These are phyloP conservation scores for Cenopis cana DNA, from an alignment of 2,888 invertebrate species.

Conservation along the genomic window DNA sequence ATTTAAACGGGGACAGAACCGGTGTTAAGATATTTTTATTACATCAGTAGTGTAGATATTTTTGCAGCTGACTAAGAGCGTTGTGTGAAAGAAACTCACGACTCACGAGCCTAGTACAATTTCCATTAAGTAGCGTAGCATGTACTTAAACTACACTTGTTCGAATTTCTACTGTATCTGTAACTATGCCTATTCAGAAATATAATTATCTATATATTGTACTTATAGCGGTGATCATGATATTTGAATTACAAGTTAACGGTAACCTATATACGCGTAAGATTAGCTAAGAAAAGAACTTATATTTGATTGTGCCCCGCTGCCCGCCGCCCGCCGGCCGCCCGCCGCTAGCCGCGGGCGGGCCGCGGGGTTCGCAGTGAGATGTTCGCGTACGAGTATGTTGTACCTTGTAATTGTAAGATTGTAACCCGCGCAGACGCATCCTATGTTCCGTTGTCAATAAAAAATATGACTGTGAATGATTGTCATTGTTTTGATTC, in stretches of 20 bases:
- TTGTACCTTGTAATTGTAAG: slow-evolving; percentile 52
- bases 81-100: slow-evolving; percentile 23
- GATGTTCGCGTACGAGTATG: slow-evolving; percentile 43
- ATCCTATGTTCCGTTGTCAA: slow-evolving; percentile 75
- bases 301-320: slow-evolving; percentile 20
- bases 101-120: slow-evolving; percentile 6
- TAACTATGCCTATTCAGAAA: slow-evolving; percentile 20
- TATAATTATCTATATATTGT: slow-evolving; percentile 28
- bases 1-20: neutral
- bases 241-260: slow-evolving; percentile 30
- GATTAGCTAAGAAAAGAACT: slow-evolving; percentile 29
- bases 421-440: slow-evolving; percentile 54
- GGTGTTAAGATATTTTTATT: neutral
- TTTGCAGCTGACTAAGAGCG: neutral
- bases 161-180: slow-evolving; percentile 39
- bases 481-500: slow-evolving; percentile 46
- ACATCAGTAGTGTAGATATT: neutral
- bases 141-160: slow-evolving; percentile 18
- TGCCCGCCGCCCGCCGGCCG: neutral
- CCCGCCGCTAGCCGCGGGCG: neutral
- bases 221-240: slow-evolving; percentile 34
- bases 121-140: slow-evolving; percentile 28
- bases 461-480: slow-evolving; percentile 67
- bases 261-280: slow-evolving; percentile 29
- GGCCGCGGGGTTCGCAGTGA: slow-evolving; percentile 7